A percentile compares a stretch with the other conserved stretches of the same genome.
Conservation (phyloP, 2,888 invertebrate genomes). For the Dioctria rufipes region DNA sequence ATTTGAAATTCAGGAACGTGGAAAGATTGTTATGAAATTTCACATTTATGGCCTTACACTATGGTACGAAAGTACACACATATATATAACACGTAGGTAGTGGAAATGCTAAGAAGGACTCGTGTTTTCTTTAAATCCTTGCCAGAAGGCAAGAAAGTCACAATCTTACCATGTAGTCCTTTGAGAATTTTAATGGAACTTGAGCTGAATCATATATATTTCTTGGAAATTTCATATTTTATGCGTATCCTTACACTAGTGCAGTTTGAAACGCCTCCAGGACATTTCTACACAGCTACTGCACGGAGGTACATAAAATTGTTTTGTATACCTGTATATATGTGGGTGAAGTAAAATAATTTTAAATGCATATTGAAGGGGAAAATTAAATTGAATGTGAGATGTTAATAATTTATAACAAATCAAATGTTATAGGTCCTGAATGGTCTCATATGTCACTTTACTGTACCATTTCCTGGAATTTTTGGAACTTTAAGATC, state of each 20-base stretch:
- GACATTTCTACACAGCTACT: neutral
- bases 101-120: neutral
- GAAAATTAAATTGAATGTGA: no score
- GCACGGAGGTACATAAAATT: no score
- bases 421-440: no score
- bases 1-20: slow-evolving; percentile 46
- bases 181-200: slow-evolving; percentile 42
- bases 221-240: slow-evolving; percentile 47
- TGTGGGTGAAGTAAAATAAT: no score
- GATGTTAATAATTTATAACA: no score
- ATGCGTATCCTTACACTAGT: slow-evolving; percentile 2
- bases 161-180: neutral
- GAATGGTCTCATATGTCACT: no score
- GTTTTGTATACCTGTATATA: no score
- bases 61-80: neutral
- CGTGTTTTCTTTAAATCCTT: neutral
- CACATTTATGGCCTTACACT: slow-evolving; percentile 21
- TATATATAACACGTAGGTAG: no score
- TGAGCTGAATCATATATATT: slow-evolving; percentile 40
- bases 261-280: neutral
- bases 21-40: slow-evolving; percentile 39
- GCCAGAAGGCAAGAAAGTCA: neutral
- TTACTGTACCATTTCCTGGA: no score
- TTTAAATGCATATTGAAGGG: no score
- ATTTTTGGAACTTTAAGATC: no score